Conservation (phyloP, 2,113 vertebrate species). For the Herpailurus yagouaroundi region DNA sequence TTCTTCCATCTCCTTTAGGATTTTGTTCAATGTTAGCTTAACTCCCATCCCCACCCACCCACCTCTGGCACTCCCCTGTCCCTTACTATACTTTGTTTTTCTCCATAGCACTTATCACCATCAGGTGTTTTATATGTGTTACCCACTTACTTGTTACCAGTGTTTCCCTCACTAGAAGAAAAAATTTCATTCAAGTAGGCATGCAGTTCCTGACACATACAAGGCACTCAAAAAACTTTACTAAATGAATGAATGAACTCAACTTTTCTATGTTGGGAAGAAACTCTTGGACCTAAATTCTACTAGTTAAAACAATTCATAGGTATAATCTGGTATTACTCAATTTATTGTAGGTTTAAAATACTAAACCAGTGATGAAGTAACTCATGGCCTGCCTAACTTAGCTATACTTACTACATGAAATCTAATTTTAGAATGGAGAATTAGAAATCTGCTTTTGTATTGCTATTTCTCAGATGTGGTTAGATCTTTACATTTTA, state of each 20-base stretch:
- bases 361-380: background rate
- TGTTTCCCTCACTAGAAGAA: background rate
- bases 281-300: conserved; percentile 12
- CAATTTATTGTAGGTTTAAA: background rate
- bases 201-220: background rate
- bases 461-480: background rate
- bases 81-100: background rate
- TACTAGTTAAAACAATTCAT: background rate
- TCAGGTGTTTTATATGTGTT: background rate
- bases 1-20: background rate
- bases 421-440: conserved; percentile 1
- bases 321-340: background rate
- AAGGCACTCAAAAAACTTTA: background rate
- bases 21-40: background rate
- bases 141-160: background rate
- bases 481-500: conserved; percentile 4
- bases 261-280: background rate
- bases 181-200: background rate
- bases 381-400: background rate
- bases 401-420: background rate
- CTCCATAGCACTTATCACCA: background rate
- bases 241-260: background rate
- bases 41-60: background rate
- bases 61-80: too few species aligned
- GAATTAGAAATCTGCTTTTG: conserved; percentile 10